These are phyloP conservation scores for Lomographa bimaculata DNA, from an alignment of 2,888 invertebrate species.

Conservation along the genomic window DNA sequence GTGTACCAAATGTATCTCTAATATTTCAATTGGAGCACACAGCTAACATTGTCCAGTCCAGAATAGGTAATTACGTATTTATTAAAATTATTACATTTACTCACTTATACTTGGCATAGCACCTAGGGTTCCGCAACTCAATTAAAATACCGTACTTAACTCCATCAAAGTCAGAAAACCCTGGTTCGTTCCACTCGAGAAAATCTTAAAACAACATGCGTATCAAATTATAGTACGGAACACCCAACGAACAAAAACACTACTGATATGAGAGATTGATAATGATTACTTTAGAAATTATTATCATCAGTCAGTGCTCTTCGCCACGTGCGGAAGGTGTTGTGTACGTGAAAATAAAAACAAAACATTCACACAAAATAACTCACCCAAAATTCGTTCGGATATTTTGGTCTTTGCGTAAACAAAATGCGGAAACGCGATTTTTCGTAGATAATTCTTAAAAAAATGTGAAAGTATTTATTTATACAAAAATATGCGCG, in stretches of 20 bases:
- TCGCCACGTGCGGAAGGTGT: conserved; percentile 23
- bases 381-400: conserved; percentile 8
- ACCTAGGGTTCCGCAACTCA: no score
- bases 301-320: conserved; percentile 26
- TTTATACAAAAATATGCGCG: conserved; percentile 26
- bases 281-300: conserved; percentile 30
- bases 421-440: conserved; percentile 20
- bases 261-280: conserved; percentile 32
- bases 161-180: no score
- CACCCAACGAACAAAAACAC: conserved; percentile 12
- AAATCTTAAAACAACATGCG: background rate
- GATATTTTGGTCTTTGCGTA: conserved; percentile 31
- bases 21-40: no score
- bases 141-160: no score
- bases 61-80: no score
- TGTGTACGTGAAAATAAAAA: conserved; percentile 19
- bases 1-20: no score
- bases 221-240: conserved; percentile 1
- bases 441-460: conserved; percentile 12
- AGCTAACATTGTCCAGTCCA: no score
- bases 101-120: no score
- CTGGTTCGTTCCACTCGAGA: background rate
- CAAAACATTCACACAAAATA: conserved; percentile 1
- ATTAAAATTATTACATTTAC: no score
- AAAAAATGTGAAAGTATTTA: conserved; percentile 38